Evolutionary conservation across 1,140 invertebrate species (phyloP), one percentile per base, ranked within the genome.

Genomic region (Propsilocerus akamusi): DNA sequence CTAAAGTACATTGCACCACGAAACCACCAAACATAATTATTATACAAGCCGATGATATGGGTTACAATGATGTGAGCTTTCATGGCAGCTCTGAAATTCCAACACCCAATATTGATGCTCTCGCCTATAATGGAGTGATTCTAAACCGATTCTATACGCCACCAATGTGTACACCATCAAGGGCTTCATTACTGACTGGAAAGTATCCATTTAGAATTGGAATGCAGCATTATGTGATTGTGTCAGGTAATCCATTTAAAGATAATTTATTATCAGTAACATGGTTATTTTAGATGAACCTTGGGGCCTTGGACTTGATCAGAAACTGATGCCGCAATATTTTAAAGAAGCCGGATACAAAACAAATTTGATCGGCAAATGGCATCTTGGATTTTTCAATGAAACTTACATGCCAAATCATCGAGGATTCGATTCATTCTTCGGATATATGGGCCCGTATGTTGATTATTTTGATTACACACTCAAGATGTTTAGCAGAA

Each of bases 21-120:
- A n/a, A n/a, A n/a, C n/a, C n/a, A 34, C 25, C 28, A 2, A 66
- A 77, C 60, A 74, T 77, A 46, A 61, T 77, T n/a, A 60, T 77
- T 26, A 73, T 77, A 50, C 52, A 77, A 46, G 75, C 74, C 10
- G 75, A 77, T 59, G 75, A 78, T 60, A 62, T 78, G 68, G 88
- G 87, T 10, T 91, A 83, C 74, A 86, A 89, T 64, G 87, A 93
- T 68, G 82, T 93, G 7, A 83, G 87, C 41, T 91, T 90, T 62
- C 89, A 90, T 63, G 89, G 88, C 2, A 82, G 81, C 1, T 71
- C 83, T 53, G 81, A 93, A 66, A 83, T 88, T 53, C 74, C 77
- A 46, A 90, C 86, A 0, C 86, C 86, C 2, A 90, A 90, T 62
- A 83, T 91, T 48, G 87, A 91, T 62, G 73, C 81, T 4, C 59